A percentile compares a stretch with the other conserved stretches of the same genome.
These are phyloP conservation scores for Lapara coniferarum DNA, from an alignment of 2,888 invertebrate genomes.

Conservation along the genomic window DNA sequence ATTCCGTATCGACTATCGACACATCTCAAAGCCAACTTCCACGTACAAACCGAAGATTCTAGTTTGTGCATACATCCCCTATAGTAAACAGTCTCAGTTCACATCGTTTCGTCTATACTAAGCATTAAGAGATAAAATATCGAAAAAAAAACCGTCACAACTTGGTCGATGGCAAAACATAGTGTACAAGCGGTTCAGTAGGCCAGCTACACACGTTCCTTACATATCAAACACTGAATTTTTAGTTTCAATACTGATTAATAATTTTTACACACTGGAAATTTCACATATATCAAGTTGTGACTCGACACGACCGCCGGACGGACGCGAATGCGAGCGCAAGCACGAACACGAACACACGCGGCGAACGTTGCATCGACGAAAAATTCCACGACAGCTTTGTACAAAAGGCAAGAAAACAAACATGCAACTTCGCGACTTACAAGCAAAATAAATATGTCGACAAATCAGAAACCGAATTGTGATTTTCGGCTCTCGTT, in stretches of 20 bases:
- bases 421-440: constrained; percentile 7
- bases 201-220: constrained; percentile 53
- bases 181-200: constrained; percentile 47
- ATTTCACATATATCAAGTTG: constrained; percentile 8
- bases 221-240: constrained; percentile 40
- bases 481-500: not conserved
- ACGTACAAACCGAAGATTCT: constrained; percentile 32
- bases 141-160: constrained; percentile 39
- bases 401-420: constrained; percentile 24
- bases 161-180: constrained; percentile 34
- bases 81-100: constrained; percentile 64
- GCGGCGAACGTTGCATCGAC: not conserved
- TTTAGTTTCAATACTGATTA: constrained; percentile 45
- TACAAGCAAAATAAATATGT: not conserved
- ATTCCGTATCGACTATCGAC: constrained; percentile 14
- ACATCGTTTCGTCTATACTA: constrained; percentile 41
- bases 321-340: not conserved
- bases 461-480: not conserved
- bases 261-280: constrained; percentile 22
- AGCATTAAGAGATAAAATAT: constrained; percentile 45
- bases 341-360: constrained; percentile 6
- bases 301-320: constrained; percentile 25
- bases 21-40: constrained; percentile 12
- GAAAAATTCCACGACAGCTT: constrained; percentile 25
- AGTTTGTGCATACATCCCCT: constrained; percentile 61